phyloP scores from a whole-genome alignment of 2,113 vertebrate genomes.

The Chaenogobius annularis region DNA sequence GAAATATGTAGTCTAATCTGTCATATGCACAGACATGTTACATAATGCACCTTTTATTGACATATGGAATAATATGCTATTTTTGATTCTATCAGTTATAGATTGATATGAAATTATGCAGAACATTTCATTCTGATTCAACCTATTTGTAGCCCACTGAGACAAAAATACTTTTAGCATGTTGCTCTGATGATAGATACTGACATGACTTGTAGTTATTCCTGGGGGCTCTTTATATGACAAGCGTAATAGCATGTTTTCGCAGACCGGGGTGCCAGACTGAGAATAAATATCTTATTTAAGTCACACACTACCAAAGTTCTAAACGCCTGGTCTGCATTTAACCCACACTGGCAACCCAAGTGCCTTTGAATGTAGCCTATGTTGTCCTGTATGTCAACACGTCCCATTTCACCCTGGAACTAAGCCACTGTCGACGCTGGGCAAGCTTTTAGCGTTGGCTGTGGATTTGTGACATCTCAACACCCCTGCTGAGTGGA shows the following conservation, averaged over 20 bases:
- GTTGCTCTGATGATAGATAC: conserved; percentile 37
- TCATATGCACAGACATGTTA: too few relatives aligned
- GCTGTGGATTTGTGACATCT: conserved; percentile 37
- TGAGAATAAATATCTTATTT: conserved; percentile 69
- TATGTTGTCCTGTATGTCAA: conserved; percentile 57
- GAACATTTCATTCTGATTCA: background rate
- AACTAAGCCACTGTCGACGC: conserved; percentile 33
- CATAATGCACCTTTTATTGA: too few relatives aligned
- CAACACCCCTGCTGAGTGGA: background rate
- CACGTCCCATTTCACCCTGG: conserved; percentile 50
- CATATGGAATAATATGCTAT: too few relatives aligned
- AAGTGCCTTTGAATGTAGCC: conserved; percentile 57
- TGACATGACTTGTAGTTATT: conserved; percentile 56
- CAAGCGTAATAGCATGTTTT: conserved; percentile 66
- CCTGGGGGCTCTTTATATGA: conserved; percentile 59
- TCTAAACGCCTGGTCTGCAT: conserved; percentile 56
- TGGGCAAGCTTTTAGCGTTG: conserved; percentile 32
- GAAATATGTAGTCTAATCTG: too few relatives aligned
- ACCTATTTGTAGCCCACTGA: too few relatives aligned
- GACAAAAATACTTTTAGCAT: conserved; percentile 18
- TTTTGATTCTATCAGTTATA: too few relatives aligned
- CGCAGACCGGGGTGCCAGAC: conserved; percentile 49
- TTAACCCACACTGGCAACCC: conserved; percentile 56
- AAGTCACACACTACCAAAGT: conserved; percentile 59
- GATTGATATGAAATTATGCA: background rate